Evolutionary conservation across 2,888 invertebrate species (phyloP).

Genomic region (Vanessa cardui): DNA sequence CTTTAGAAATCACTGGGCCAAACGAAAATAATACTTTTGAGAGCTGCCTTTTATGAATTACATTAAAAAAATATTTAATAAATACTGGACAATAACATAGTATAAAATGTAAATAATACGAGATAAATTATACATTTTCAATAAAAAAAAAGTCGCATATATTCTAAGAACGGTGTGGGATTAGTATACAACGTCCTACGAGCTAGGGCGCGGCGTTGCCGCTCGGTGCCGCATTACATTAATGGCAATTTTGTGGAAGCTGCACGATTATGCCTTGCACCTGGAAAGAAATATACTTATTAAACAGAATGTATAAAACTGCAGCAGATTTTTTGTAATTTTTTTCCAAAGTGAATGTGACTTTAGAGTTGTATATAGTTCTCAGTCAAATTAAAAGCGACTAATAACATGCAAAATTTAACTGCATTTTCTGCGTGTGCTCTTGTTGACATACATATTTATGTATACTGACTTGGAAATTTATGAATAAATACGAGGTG

Average conservation of each 20-base stretch:
- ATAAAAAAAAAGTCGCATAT: slow-evolving; percentile 24
- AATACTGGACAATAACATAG: slow-evolving; percentile 53
- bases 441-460: no score
- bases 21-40: slow-evolving; percentile 60
- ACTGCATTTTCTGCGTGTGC: no score
- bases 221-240: slow-evolving; percentile 53
- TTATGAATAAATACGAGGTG: not conserved
- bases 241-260: slow-evolving; percentile 79
- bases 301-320: not conserved
- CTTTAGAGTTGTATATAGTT: no score
- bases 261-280: slow-evolving; percentile 58
- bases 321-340: not conserved
- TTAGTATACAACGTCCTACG: slow-evolving; percentile 75
- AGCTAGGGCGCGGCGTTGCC: slow-evolving; percentile 54
- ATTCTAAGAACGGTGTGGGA: slow-evolving; percentile 45
- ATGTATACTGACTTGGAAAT: no score
- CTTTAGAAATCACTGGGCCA: slow-evolving; percentile 43
- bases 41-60: slow-evolving; percentile 49
- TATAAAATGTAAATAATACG: slow-evolving; percentile 55
- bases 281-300: slow-evolving; percentile 34
- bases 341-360: no score
- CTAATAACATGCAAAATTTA: no score
- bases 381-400: no score
- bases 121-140: slow-evolving; percentile 58
- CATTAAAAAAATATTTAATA: slow-evolving; percentile 25